phyloP scores from a whole-genome alignment of 2,888 invertebrate species.

The Synanthedon tipuliformis region DNA sequence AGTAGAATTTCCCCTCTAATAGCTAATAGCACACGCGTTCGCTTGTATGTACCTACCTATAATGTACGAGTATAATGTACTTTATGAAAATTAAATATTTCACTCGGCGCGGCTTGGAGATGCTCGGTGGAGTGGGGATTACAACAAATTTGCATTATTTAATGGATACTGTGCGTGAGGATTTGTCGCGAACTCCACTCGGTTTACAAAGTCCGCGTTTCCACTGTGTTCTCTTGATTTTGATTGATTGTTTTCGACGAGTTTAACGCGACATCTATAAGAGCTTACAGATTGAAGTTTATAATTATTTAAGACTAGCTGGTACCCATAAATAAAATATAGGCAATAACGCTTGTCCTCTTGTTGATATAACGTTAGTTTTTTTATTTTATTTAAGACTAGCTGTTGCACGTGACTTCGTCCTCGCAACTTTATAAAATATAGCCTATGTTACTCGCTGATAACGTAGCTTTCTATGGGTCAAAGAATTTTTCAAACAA shows the following conservation, averaged over 20 bases:
- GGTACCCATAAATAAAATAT: too few relatives aligned
- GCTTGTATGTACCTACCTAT: constrained; percentile 43
- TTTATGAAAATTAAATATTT: constrained; percentile 71
- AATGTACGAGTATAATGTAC: too few relatives aligned
- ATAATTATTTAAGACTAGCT: not conserved
- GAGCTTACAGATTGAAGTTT: not conserved
- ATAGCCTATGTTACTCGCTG: too few relatives aligned
- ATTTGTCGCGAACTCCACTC: constrained; percentile 52
- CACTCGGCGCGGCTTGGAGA: constrained; percentile 41
- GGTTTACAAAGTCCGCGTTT: constrained; percentile 22
- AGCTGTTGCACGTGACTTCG: too few relatives aligned
- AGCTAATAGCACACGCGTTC: constrained; percentile 9
- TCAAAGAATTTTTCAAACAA: too few relatives aligned
- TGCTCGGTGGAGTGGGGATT: constrained; percentile 52
- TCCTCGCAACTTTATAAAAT: too few relatives aligned
- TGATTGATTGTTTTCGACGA: constrained; percentile 28
- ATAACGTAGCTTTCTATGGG: too few relatives aligned
- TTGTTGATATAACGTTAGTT: too few relatives aligned
- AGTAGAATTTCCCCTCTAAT: constrained; percentile 5
- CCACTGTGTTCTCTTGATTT: constrained; percentile 26
- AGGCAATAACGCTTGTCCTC: too few relatives aligned
- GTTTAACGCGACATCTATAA: not conserved
- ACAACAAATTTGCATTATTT: constrained; percentile 69
- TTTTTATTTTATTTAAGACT: too few relatives aligned
- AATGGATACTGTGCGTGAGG: constrained; percentile 65